phyloP scores from a whole-genome alignment of 2,113 vertebrate species.

The Erythrolamprus reginae region DNA sequence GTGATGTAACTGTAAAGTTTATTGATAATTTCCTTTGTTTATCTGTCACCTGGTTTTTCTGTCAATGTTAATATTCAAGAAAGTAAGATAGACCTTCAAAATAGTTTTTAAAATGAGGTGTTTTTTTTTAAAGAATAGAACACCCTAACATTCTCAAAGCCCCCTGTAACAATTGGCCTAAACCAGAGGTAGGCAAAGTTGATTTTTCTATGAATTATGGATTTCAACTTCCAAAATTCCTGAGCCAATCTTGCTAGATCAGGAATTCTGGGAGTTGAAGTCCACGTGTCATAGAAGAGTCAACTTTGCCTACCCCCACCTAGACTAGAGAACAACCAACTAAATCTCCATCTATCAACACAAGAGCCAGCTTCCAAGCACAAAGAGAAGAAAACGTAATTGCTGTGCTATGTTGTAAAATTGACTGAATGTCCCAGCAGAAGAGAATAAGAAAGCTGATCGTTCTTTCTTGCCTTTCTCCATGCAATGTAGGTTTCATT shows the following conservation, averaged over 20 bases:
- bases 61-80: background rate
- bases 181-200: too few species aligned
- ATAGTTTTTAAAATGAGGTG: background rate
- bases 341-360: background rate
- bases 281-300: too few species aligned
- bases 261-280: too few species aligned
- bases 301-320: too few species aligned
- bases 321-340: background rate
- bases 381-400: background rate
- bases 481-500: background rate
- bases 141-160: background rate
- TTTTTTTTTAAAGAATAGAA: background rate
- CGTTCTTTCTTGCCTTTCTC: background rate
- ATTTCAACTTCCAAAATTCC: too few species aligned
- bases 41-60: background rate
- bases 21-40: background rate
- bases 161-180: background rate
- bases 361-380: background rate
- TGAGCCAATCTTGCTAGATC: too few species aligned
- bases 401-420: background rate
- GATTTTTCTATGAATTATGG: too few species aligned
- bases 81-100: background rate
- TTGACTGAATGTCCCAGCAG: background rate
- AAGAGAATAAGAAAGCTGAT: background rate
- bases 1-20: background rate